Conservation (phyloP, 2,888 invertebrate species). For the Hydrotaea diabolus region DNA sequence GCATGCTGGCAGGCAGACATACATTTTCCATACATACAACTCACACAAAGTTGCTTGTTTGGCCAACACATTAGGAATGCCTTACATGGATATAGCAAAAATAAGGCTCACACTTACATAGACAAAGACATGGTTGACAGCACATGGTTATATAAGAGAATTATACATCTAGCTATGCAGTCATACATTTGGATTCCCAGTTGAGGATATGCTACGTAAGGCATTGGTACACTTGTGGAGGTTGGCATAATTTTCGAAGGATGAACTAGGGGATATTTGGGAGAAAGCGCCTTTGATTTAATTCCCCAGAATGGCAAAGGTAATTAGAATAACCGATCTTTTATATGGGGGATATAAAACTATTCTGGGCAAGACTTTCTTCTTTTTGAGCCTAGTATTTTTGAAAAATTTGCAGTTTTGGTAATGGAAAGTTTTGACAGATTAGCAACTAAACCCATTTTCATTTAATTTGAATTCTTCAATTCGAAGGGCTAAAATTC, state of each 20-base stretch:
- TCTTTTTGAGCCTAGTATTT: too few species aligned
- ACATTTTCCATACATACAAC: background rate
- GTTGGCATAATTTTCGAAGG: too few species aligned
- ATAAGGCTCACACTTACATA: background rate
- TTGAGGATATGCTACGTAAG: background rate
- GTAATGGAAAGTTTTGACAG: too few species aligned
- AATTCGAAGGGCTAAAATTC: too few species aligned
- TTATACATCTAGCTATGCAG: background rate
- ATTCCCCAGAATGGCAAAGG: background rate
- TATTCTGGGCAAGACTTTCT: background rate
- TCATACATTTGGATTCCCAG: background rate
- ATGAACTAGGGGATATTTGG: too few species aligned
- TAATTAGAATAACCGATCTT: background rate
- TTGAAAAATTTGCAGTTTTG: too few species aligned
- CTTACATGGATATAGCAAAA: background rate
- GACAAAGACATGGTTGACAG: background rate
- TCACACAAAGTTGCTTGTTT: constrained; percentile 2
- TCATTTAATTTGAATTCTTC: too few species aligned
- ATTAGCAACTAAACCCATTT: too few species aligned
- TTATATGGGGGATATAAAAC: background rate
- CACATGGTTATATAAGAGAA: too few species aligned
- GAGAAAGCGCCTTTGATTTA: too few species aligned
- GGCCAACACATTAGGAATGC: background rate
- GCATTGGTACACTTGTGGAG: too few species aligned
- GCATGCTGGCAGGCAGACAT: background rate